These are phyloP conservation scores for Cladorhizidae sp. DNA, from an alignment of 37 sponge, comb jelly and placozoan species.

Conservation along the genomic window DNA sequence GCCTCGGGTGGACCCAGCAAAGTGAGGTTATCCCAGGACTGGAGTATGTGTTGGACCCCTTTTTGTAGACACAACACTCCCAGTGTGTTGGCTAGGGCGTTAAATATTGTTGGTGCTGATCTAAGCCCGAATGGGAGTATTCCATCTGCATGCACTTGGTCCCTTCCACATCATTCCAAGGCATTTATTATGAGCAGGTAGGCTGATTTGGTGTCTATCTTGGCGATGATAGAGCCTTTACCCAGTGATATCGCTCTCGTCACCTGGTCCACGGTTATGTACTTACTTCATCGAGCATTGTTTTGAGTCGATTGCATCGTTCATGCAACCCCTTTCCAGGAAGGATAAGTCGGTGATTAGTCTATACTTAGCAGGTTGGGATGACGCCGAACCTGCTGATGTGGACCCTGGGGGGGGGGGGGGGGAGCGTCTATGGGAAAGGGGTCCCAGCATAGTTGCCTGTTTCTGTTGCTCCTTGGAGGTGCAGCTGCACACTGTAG, in stretches of 20 bases:
- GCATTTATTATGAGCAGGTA: slow-evolving; percentile 33
- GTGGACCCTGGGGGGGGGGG: slow-evolving; percentile 25
- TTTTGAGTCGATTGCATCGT: slow-evolving; percentile 32
- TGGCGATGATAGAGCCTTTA: slow-evolving; percentile 33
- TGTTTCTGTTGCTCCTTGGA: too few species aligned
- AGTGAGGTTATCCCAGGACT: slow-evolving; percentile 50
- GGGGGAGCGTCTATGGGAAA: too few species aligned
- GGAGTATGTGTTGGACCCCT: slow-evolving; percentile 3
- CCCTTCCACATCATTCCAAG: slow-evolving; percentile 47
- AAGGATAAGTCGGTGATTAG: slow-evolving; percentile 48
- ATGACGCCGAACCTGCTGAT: slow-evolving; percentile 30
- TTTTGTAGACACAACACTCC: slow-evolving; percentile 6
- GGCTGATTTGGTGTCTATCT: slow-evolving; percentile 46
- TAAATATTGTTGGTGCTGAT: slow-evolving; percentile 59
- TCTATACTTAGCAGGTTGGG: slow-evolving; percentile 43
- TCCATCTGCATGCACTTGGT: not conserved
- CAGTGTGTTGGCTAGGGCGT: slow-evolving; percentile 42
- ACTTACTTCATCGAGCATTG: slow-evolving; percentile 27
- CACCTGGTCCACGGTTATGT: slow-evolving; percentile 36
- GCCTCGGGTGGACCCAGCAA: slow-evolving; percentile 43
- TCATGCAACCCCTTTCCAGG: slow-evolving; percentile 31
- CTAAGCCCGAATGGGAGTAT: slow-evolving; percentile 49
- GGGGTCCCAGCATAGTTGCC: too few species aligned
- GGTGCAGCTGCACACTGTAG: too few species aligned
- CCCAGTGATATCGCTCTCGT: slow-evolving; percentile 1